phyloP scores from a whole-genome alignment of 35 echinoderm and acorn worm genomes.

The Ptychodera flava region DNA sequence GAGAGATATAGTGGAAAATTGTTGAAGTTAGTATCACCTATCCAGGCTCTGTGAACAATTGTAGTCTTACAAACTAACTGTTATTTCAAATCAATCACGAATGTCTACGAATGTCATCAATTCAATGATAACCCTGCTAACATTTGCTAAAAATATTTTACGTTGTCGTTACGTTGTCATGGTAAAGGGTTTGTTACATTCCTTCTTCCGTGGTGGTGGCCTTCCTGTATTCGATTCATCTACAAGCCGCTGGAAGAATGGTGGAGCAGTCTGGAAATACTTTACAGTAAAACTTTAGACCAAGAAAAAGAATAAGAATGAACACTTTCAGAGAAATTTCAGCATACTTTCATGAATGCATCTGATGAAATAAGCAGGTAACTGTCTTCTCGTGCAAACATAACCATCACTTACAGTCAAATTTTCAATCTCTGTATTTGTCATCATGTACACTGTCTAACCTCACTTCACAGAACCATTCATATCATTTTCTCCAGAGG shows the following conservation, averaged over 20 bases:
- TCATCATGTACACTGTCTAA: neutral
- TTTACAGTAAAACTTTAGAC: constrained; percentile 39
- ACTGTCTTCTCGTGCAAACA: too few relatives aligned
- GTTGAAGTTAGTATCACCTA: neutral
- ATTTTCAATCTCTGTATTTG: neutral
- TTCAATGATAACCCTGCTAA: neutral
- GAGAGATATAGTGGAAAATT: too few relatives aligned
- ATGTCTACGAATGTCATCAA: neutral
- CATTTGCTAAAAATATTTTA: neutral
- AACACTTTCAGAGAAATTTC: constrained; percentile 2
- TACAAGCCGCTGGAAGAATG: constrained; percentile 46
- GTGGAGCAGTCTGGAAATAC: constrained; percentile 50
- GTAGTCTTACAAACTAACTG: neutral
- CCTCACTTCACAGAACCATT: too few relatives aligned
- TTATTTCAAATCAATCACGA: neutral
- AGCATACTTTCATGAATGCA: neutral
- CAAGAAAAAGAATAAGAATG: neutral
- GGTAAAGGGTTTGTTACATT: neutral
- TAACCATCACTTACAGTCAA: neutral
- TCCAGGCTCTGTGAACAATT: neutral
- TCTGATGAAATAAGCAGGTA: neutral
- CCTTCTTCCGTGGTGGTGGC: neutral
- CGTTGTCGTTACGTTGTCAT: neutral
- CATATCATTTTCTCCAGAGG: too few relatives aligned
- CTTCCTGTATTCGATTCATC: neutral